Evolutionary conservation across 2,888 invertebrate genomes (phyloP).

Genomic region (Nomada goodeniana): DNA sequence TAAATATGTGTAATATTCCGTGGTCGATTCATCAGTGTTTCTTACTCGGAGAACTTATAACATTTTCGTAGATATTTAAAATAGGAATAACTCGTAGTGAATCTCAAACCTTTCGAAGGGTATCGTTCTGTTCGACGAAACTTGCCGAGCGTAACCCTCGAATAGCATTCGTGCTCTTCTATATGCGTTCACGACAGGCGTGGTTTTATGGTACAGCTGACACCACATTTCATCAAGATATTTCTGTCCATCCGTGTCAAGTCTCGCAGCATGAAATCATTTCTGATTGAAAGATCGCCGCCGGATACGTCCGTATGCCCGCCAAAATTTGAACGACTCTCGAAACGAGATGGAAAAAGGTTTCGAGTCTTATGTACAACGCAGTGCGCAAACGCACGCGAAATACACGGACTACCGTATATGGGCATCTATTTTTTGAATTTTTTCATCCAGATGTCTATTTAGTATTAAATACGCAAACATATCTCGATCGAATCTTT

Average conservation of each 20-base stretch:
- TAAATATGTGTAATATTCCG: neutral
- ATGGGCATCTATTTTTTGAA: conserved; percentile 43
- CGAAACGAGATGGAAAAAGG: conserved; percentile 31
- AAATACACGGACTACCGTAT: conserved; percentile 62
- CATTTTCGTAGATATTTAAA: neutral
- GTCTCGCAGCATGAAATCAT: neutral
- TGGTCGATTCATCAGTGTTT: conserved; percentile 1
- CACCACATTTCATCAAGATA: conserved; percentile 57
- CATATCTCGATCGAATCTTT: neutral
- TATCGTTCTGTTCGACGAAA: conserved; percentile 48
- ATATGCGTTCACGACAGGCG: conserved; percentile 57
- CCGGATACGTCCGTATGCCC: conserved; percentile 45
- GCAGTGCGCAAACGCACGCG: conserved; percentile 54
- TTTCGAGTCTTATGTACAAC: conserved; percentile 27
- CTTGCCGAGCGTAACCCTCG: conserved; percentile 59
- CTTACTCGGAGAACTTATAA: neutral
- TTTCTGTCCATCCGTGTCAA: conserved; percentile 34
- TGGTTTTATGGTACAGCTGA: conserved; percentile 56
- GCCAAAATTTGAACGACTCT: conserved; percentile 60
- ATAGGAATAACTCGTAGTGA: neutral
- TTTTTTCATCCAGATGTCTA: neutral
- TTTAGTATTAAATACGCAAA: neutral
- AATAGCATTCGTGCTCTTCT: conserved; percentile 49
- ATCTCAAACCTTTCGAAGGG: conserved; percentile 26
- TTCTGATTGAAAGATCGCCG: conserved; percentile 30